These are phyloP conservation scores for Triops longicaudatus DNA, from an alignment of 1,140 invertebrate genomes.

Conservation along the genomic window DNA sequence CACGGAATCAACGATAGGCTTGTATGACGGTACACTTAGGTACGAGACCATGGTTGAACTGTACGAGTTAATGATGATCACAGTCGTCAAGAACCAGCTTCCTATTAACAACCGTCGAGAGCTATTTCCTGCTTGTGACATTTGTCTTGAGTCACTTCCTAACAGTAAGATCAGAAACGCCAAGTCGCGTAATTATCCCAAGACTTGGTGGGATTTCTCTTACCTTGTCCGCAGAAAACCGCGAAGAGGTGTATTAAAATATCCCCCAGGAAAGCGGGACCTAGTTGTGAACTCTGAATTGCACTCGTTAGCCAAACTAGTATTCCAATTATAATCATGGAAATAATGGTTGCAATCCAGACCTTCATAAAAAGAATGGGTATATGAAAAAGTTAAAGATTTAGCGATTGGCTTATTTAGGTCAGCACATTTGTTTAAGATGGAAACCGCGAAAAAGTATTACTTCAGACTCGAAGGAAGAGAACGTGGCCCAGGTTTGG, in stretches of 20 bases:
- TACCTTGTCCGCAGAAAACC: background rate
- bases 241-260: background rate
- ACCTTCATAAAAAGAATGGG: background rate
- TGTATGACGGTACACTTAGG: constrained; percentile 7
- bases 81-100: constrained; percentile 14
- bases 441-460: background rate
- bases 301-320: background rate
- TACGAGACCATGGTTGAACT: constrained; percentile 13
- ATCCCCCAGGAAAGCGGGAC: background rate
- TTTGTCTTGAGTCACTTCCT: background rate
- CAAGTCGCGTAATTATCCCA: background rate
- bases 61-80: constrained; percentile 16
- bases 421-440: background rate
- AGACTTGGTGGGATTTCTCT: background rate
- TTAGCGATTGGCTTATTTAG: no score
- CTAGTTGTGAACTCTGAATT: background rate
- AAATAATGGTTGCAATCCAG: background rate
- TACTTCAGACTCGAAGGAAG: background rate
- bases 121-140: background rate
- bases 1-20: constrained; percentile 18
- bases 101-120: background rate
- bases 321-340: background rate
- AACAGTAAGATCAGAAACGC: background rate
- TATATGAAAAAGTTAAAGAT: no score
- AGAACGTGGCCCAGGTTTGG: background rate